phyloP scores from a whole-genome alignment of 2,797 vertebrate genomes.

The Sternotherus odoratus region DNA sequence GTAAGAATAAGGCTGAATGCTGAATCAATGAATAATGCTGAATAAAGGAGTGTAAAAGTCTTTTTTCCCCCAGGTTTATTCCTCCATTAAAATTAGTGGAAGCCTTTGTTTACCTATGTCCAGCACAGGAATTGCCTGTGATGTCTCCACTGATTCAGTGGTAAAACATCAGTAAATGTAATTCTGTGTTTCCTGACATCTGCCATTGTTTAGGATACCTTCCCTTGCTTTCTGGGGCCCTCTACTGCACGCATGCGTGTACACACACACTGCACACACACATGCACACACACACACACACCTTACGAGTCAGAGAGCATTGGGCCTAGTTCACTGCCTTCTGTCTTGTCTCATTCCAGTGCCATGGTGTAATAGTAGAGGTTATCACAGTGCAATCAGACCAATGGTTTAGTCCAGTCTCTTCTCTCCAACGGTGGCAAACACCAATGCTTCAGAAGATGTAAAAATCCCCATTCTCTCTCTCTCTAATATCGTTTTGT shows the following conservation, averaged over 20 bases:
- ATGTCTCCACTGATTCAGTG: not conserved
- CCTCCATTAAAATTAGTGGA: not conserved
- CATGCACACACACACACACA: not conserved
- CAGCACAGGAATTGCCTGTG: too few relatives aligned
- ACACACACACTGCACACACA: too few relatives aligned
- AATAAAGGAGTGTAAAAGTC: not conserved
- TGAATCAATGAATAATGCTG: not conserved
- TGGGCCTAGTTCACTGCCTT: not conserved
- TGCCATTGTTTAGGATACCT: not conserved
- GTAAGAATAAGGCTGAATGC: not conserved
- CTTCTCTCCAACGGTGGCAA: not conserved
- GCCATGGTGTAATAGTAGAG: not conserved
- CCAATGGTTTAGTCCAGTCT: not conserved
- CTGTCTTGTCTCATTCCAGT: not conserved
- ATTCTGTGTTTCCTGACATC: not conserved
- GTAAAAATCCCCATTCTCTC: not conserved
- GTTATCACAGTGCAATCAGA: not conserved
- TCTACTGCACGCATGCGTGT: fast-evolving
- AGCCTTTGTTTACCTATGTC: not conserved
- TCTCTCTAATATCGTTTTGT: not conserved
- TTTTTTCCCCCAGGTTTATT: not conserved
- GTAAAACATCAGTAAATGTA: not conserved
- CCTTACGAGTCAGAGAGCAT: not conserved
- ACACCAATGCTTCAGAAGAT: not conserved
- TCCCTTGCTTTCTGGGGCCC: not conserved